These are phyloP conservation scores for Oscheius sp. DNA, from an alignment of 2,888 invertebrate genomes.

Conservation along the genomic window DNA sequence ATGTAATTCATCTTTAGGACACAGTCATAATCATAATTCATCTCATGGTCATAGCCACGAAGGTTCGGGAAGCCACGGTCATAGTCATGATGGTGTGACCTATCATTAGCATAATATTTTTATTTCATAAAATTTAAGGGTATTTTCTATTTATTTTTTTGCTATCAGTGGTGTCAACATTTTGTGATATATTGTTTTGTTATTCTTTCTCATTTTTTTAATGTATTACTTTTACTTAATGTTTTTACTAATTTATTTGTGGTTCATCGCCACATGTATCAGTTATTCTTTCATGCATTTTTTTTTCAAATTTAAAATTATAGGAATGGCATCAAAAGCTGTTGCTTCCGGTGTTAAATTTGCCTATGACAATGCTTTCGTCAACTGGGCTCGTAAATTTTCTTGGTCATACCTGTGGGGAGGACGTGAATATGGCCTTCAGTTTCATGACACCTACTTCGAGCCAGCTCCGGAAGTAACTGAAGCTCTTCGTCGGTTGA, in stretches of 20 bases:
- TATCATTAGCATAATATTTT: constrained; percentile 40
- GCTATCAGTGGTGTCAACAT: constrained; percentile 3
- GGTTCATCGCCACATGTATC: background rate
- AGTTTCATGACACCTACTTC: constrained; percentile 66
- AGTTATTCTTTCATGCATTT: background rate
- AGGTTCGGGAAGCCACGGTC: constrained; percentile 36
- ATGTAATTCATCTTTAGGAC: constrained; percentile 1
- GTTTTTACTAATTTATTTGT: constrained; percentile 11
- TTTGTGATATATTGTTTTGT: background rate
- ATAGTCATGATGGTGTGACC: constrained; percentile 50
- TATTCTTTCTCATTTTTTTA: constrained; percentile 18
- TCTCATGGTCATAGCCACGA: constrained; percentile 29
- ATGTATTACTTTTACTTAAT: constrained; percentile 1
- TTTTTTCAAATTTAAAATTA: background rate
- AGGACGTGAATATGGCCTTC: constrained; percentile 50
- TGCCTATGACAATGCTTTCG: constrained; percentile 36
- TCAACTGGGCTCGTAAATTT: constrained; percentile 54
- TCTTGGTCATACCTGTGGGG: constrained; percentile 67
- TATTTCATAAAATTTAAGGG: background rate
- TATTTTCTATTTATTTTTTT: constrained; percentile 14
- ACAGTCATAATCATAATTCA: background rate
- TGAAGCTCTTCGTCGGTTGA: constrained; percentile 69
- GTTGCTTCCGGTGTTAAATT: constrained; percentile 25
- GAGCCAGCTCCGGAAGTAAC: constrained; percentile 69
- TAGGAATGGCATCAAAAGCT: constrained; percentile 12